A percentile compares a stretch with the other conserved stretches of the same genome.
Evolutionary conservation across 2,888 invertebrate species (phyloP).

Genomic region (Pollenia angustigena): DNA sequence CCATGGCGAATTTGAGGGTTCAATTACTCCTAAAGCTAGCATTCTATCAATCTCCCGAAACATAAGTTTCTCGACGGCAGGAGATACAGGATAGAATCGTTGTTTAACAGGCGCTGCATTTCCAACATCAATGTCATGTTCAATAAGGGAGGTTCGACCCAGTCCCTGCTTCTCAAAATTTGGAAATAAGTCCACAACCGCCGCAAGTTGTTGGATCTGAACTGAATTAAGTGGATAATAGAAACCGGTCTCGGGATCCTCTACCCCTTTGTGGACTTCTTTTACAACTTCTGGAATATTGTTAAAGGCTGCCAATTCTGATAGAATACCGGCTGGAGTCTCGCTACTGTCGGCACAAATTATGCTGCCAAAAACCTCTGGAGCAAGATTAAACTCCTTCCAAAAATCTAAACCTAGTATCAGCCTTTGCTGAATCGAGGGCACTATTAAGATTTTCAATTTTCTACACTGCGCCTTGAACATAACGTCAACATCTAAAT

Average conservation of each 20-base stretch:
- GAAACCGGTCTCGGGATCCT: too few species aligned
- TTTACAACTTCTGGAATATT: neutral
- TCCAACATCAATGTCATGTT: conserved; percentile 65
- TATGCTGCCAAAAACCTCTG: neutral
- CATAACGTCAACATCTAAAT: neutral
- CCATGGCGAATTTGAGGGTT: conserved; percentile 1
- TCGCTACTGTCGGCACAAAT: neutral
- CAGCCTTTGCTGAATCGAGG: conserved; percentile 39
- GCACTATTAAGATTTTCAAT: conserved; percentile 54
- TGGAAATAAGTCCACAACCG: neutral
- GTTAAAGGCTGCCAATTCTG: neutral
- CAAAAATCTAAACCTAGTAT: conserved; percentile 62
- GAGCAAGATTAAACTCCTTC: conserved; percentile 12
- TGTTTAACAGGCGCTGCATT: conserved; percentile 63
- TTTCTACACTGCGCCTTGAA: neutral
- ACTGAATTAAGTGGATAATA: neutral
- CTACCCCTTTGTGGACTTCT: too few species aligned
- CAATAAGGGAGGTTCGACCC: conserved; percentile 55
- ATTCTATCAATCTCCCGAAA: conserved; percentile 77
- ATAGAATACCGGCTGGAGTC: neutral
- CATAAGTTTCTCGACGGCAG: conserved; percentile 64
- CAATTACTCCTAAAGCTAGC: conserved; percentile 72
- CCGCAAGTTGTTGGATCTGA: neutral
- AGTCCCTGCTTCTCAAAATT: conserved; percentile 28
- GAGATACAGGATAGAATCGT: conserved; percentile 64